Evolutionary conservation across 2,888 invertebrate genomes (phyloP), one percentile per base, ranked within the genome.

Genomic region (Campoplex capitator): DNA sequence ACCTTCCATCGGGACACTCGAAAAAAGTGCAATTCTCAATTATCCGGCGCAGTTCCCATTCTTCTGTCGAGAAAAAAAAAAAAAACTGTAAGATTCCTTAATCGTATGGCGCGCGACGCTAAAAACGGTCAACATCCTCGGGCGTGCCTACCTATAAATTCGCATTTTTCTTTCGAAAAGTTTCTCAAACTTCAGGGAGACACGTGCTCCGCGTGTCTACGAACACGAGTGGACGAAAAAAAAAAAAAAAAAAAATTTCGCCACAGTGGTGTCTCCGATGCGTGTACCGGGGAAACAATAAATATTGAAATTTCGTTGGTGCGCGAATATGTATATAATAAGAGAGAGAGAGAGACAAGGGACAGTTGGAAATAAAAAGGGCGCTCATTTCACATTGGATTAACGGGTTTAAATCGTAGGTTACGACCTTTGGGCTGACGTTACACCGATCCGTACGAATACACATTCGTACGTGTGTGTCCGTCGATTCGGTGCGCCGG

Each of bases 221-320:
- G 4, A 45, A 70, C 13, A 23, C 11, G 0, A 23, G 70, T 45
- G 28, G 28, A 23, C 23, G 23, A 23, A 23, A 23, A 23, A 23
- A 23, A 23, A 23, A 23, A 23, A 23, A 23, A 23, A 23, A 28
- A 70, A 70, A 70, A 70, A 45, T 16, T 70, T 1, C 2, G 16
- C 13, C 45, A 13, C 11, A 45, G 23, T 23, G 23, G 23, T 23
- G 23, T 23, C 23, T 23, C 23, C 23, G 23, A 23, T 45, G 28
- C 16, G 32, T 56, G 35, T 48, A 38, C 58, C 42, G 70, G 79
- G 32, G 35, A 58, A 71, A 71, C 45, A 70, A 88, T 89, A 91
- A 91, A 91, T 89, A 90, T 90, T 89, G 84, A 90, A 91, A 91
- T 91, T 91, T 89, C 51, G 65, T 71, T 86, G 80, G 89, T 85